These are phyloP conservation scores for Tautogolabrus adspersus DNA, from an alignment of 2,113 vertebrate genomes.

Conservation along the genomic window DNA sequence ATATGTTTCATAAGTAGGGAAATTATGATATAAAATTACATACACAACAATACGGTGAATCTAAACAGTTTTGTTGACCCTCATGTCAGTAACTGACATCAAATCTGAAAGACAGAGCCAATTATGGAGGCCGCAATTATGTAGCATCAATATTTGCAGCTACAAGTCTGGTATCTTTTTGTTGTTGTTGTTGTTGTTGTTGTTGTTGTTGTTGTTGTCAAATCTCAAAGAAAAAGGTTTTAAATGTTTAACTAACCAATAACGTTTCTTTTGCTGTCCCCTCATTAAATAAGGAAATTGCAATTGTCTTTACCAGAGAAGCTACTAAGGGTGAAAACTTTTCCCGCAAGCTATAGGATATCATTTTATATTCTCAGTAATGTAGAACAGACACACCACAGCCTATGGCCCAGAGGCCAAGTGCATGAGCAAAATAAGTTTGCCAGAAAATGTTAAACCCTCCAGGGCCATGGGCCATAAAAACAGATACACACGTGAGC, in stretches of 20 bases:
- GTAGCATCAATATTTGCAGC: background rate
- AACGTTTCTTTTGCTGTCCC: background rate
- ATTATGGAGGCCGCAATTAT: background rate
- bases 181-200: too few relatives aligned
- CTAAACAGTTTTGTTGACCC: too few relatives aligned
- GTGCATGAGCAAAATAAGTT: conserved; percentile 3
- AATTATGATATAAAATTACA: too few relatives aligned
- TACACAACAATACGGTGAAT: too few relatives aligned
- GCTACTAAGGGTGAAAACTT: background rate
- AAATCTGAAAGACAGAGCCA: too few relatives aligned
- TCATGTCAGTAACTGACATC: too few relatives aligned
- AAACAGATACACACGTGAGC: background rate
- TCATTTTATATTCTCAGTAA: conserved; percentile 6
- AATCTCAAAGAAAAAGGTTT: too few relatives aligned
- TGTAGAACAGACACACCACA: conserved; percentile 2
- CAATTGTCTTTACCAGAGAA: background rate
- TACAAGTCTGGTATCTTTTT: background rate
- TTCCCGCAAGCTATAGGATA: background rate
- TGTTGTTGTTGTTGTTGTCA: too few relatives aligned
- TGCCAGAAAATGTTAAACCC: conserved; percentile 5
- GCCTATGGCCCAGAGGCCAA: conserved; percentile 17
- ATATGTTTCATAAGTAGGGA: too few relatives aligned
- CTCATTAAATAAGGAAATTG: background rate
- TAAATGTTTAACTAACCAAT: background rate
- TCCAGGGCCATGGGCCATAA: background rate